These are phyloP conservation scores for Bergia puertoricense DNA, from an alignment of 92 coral and sea anemone species.

Conservation along the genomic window DNA sequence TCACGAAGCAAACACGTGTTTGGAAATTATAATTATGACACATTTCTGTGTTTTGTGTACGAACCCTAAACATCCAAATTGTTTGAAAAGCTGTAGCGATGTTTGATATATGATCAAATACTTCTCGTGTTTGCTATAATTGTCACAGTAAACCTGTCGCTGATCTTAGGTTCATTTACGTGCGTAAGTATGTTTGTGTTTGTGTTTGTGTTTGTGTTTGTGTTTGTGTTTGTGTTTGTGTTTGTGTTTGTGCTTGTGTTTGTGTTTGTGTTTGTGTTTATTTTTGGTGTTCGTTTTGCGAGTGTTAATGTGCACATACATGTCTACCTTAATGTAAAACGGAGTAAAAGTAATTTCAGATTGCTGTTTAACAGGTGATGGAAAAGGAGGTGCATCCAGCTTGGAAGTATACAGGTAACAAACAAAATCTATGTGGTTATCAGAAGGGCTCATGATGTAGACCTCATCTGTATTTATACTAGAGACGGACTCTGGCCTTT, in stretches of 20 bases:
- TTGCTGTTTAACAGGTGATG: conserved; percentile 20
- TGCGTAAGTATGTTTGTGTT: neutral
- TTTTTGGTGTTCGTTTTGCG: neutral
- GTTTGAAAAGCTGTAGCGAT: neutral
- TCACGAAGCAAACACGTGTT: too few species aligned
- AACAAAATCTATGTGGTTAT: neutral
- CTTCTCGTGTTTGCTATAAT: too few species aligned
- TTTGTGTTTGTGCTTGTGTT: too few species aligned
- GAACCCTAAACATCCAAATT: neutral
- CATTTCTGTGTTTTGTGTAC: too few species aligned
- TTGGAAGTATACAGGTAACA: conserved; percentile 37
- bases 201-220: too few species aligned
- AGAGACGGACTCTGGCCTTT: neutral
- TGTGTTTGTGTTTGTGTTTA: neutral
- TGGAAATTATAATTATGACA: too few species aligned
- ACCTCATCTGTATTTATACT: neutral
- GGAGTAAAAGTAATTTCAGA: neutral
- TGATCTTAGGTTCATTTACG: neutral
- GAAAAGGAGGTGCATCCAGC: conserved; percentile 34
- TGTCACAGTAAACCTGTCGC: neutral
- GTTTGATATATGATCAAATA: neutral
- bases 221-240: too few species aligned
- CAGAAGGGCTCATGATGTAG: neutral
- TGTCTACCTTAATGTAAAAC: neutral
- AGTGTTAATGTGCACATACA: neutral